Evolutionary conservation across 2,113 vertebrate species (phyloP).

Genomic region (Lasiurus borealis): DNA sequence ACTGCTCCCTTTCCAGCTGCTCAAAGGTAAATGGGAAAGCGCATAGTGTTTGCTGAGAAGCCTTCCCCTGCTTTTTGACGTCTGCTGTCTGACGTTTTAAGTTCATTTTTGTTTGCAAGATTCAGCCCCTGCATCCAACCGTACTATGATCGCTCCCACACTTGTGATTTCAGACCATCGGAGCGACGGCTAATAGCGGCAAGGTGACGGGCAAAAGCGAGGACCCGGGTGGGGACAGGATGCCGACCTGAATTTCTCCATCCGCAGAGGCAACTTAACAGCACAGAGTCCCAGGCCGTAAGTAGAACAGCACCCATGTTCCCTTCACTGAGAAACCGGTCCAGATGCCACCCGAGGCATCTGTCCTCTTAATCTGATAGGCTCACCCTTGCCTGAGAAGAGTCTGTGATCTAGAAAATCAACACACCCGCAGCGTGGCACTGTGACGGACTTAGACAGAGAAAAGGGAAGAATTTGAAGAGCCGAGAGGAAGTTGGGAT

Average conservation of each 20-base stretch:
- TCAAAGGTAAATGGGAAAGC: neutral
- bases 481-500: neutral
- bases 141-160: neutral
- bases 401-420: neutral
- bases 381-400: neutral
- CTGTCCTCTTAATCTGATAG: neutral
- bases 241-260: neutral
- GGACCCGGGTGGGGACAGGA: neutral
- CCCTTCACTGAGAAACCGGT: neutral
- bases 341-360: neutral
- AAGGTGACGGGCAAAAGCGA: neutral
- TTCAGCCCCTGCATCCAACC: neutral
- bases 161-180: neutral
- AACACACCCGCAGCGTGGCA: neutral
- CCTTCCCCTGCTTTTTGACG: neutral
- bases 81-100: neutral
- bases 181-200: too few relatives aligned
- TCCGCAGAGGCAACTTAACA: neutral
- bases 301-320: accelerated
- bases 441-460: neutral
- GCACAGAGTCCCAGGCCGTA: neutral
- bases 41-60: neutral
- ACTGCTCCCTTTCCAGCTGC: neutral
- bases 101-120: neutral
- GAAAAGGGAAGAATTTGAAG: neutral